Evolutionary conservation across 1,140 invertebrate genomes (phyloP).

Genomic region (Xylocopa sonorina): DNA sequence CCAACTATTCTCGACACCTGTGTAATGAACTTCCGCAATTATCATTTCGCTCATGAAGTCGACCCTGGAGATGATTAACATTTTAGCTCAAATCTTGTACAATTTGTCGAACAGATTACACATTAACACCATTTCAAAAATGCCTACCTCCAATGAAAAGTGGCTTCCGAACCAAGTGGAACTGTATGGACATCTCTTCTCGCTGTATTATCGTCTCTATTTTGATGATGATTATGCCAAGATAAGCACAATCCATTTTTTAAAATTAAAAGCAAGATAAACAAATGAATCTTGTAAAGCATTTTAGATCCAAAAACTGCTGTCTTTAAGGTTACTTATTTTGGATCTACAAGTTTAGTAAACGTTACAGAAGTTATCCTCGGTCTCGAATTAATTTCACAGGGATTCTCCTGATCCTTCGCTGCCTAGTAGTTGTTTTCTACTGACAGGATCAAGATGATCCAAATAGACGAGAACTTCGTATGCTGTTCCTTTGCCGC

Average conservation of each 20-base stretch:
- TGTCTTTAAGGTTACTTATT: neutral
- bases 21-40: slow-evolving; percentile 82
- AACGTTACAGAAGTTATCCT: neutral
- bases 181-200: slow-evolving; percentile 67
- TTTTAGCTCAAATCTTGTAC: too few relatives aligned
- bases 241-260: slow-evolving; percentile 16
- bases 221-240: slow-evolving; percentile 4
- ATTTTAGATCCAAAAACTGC: neutral
- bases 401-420: neutral
- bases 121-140: slow-evolving; percentile 1
- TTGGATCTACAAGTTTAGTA: neutral
- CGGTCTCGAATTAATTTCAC: neutral
- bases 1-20: slow-evolving; percentile 83
- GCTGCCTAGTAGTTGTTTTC: neutral
- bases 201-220: neutral
- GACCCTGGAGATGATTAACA: slow-evolving; percentile 66
- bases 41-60: slow-evolving; percentile 79
- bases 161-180: slow-evolving; percentile 76
- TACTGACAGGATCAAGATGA: slow-evolving; percentile 36
- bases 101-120: neutral
- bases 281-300: neutral
- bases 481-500: slow-evolving; percentile 36
- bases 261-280: slow-evolving; percentile 27
- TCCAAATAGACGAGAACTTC: slow-evolving; percentile 13
- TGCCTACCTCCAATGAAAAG: slow-evolving; percentile 79